Evolutionary conservation across 2,113 vertebrate species (phyloP).

Genomic region (Hypocryptadius cinnamomeus): DNA sequence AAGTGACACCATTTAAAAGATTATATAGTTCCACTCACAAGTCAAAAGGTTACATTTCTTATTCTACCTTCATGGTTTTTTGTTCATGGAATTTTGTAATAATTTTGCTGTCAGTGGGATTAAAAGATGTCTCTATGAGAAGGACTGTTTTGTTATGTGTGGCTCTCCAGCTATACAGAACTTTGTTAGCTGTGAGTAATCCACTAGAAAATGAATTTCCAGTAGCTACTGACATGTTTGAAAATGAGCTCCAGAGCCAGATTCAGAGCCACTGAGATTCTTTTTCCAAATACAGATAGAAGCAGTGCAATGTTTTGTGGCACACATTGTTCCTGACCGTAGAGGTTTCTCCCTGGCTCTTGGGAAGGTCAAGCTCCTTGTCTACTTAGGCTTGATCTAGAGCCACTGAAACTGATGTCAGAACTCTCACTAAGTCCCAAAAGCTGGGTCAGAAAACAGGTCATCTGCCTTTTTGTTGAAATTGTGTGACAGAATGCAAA

Average conservation of each 20-base stretch:
- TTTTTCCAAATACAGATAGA: neutral
- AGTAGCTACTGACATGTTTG: neutral
- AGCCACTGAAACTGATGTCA: neutral
- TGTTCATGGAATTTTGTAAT: neutral
- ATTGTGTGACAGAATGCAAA: neutral
- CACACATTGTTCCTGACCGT: neutral
- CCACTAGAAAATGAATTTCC: neutral
- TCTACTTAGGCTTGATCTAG: neutral
- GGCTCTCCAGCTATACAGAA: neutral
- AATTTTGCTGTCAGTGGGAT: neutral
- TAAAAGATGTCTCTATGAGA: neutral
- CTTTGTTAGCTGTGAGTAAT: neutral
- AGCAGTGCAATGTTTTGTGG: neutral
- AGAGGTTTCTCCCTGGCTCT: neutral
- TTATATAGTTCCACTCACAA: neutral
- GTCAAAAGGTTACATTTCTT: neutral
- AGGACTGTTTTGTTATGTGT: neutral
- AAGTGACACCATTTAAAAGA: neutral
- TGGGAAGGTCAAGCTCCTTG: neutral
- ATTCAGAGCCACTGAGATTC: neutral
- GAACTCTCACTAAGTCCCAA: neutral
- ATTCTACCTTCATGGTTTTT: neutral
- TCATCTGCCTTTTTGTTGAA: neutral
- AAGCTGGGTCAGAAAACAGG: neutral
- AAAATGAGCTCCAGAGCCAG: neutral